phyloP scores from a whole-genome alignment of 2,888 invertebrate genomes.

The Hoplodrina ambigua region DNA sequence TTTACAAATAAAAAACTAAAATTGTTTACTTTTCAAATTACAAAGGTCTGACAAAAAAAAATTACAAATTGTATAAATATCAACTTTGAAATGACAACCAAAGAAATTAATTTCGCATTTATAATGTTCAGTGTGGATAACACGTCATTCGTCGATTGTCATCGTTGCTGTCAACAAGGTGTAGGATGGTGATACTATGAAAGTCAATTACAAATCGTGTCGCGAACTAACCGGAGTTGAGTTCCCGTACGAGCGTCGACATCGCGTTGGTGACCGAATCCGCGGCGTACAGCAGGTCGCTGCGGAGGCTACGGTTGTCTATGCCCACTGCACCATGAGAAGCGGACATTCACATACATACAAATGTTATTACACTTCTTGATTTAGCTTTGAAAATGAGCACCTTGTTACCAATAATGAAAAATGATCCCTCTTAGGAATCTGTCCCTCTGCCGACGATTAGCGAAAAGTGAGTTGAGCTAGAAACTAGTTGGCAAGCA shows the following conservation, averaged over 20 bases:
- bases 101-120: too few species aligned
- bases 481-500: too few species aligned
- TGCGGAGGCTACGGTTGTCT: conserved; percentile 92
- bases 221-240: conserved; percentile 95
- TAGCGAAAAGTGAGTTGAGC: too few species aligned
- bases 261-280: conserved; percentile 99
- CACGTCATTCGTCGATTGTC: background rate
- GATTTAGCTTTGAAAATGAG: background rate
- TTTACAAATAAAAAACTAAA: too few species aligned
- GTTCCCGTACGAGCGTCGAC: conserved; percentile 98
- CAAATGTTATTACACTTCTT: background rate
- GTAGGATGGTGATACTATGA: conserved; percentile 40
- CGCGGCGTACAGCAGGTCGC: conserved; percentile 98
- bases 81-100: too few species aligned
- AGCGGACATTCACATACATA: conserved; percentile 26
- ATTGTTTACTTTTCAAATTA: too few species aligned
- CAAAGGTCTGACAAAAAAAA: too few species aligned
- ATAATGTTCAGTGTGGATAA: too few species aligned
- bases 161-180: background rate
- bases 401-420: background rate
- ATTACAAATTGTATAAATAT: too few species aligned
- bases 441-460: too few species aligned
- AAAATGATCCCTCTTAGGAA: background rate
- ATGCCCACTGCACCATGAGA: conserved; percentile 81
- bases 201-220: conserved; percentile 20